A percentile compares a stretch with the other conserved stretches of the same genome.
These are phyloP conservation scores for Lineus longissimus DNA, from an alignment of 1,140 invertebrate species.

Conservation along the genomic window DNA sequence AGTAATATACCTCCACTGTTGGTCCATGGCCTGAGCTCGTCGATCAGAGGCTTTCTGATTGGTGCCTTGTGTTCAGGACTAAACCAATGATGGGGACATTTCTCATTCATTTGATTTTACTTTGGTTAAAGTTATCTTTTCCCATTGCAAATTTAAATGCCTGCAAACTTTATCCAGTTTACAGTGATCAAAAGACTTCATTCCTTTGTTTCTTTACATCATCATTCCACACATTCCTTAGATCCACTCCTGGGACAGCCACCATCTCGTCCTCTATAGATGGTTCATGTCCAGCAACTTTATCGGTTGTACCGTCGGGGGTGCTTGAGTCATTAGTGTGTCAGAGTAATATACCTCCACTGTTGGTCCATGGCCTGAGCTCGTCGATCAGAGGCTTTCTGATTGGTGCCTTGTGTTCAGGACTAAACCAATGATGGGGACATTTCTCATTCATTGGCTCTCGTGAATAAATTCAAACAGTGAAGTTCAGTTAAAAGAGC, in stretches of 20 bases:
- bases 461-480: too few relatives aligned
- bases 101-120: background rate
- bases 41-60: background rate
- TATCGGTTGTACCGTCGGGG: constrained; percentile 28
- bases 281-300: constrained; percentile 22
- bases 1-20: constrained; percentile 28
- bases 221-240: too few relatives aligned
- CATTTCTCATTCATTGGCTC: too few relatives aligned
- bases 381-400: background rate
- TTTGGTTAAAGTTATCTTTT: too few relatives aligned
- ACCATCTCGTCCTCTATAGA: constrained; percentile 4
- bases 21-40: background rate
- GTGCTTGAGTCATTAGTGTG: too few relatives aligned
- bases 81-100: constrained; percentile 4
- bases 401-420: background rate
- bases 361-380: constrained; percentile 2
- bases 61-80: background rate
- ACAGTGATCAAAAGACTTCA: too few relatives aligned
- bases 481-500: too few relatives aligned
- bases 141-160: too few relatives aligned
- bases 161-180: too few relatives aligned
- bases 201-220: too few relatives aligned
- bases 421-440: too few relatives aligned
- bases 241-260: constrained; percentile 27
- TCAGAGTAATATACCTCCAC: too few relatives aligned